Base-by-base conservation (phyloP, 1,140 invertebrate species). In the Megalonaias nervosa region DNA sequence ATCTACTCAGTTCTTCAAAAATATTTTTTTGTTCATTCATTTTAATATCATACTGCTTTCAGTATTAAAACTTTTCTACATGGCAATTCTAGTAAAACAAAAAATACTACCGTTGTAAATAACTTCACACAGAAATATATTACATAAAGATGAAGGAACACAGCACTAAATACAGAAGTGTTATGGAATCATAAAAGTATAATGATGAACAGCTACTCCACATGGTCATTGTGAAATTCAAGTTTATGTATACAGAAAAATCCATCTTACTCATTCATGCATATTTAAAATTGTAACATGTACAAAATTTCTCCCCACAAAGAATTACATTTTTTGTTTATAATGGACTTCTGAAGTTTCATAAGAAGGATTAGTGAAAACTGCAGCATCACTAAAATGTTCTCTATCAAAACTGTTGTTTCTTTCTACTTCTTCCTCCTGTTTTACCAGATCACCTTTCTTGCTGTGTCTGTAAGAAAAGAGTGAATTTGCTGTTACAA, bases 331-430 rank as follows among this genome's bases (percentile, higher is more conserved):
- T 58, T 48, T 58, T 67, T 77, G 62, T 17, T 73, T 74, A 60
- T 59, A 68, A 19, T 14, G n/a, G 38, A 19, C 56, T 14, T 67
- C 64, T 58, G 55, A 62, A 55, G 21, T 23, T 19, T 17, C 14
- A 56, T 65, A 73, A 26, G 62, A 65, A 23, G n/a, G 64, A 61
- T 72, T 78, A 59, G 69, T 71, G 70, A 73, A 78, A 17, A 73
- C 71, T 23, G 71, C 76, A 21, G 67, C 62, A n/a, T 78, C 76
- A 23, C 76, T 78, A 60, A 78, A 78, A 74, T 78, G 76, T 74
- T 78, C 76, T 38, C 69, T 74, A 31, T 78, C 76, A 62, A 67
- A 78, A 16, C 17, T 55, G 23, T 78, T 78, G 23, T 72, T 57
- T 21, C 58, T 17, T n/a, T 62, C 67, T n/a, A 78, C 71, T 19